These are phyloP conservation scores for Symphodus melops DNA, from an alignment of 2,113 vertebrate genomes.

Conservation along the genomic window DNA sequence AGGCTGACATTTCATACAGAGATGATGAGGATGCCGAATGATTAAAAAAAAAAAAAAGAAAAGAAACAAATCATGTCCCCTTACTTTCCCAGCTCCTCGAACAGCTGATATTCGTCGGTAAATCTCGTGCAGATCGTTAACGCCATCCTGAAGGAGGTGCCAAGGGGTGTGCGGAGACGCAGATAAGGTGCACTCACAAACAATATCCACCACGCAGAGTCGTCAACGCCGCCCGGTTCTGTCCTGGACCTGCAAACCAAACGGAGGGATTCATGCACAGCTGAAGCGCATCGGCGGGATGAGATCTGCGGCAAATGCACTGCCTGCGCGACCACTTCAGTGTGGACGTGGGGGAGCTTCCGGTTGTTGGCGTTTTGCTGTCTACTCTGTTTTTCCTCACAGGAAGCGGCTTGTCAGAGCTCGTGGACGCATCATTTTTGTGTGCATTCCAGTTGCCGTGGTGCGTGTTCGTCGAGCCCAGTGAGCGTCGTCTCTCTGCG, in stretches of 20 bases:
- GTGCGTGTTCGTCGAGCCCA: conserved; percentile 30
- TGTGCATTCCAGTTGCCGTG: conserved; percentile 50
- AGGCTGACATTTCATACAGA: conserved; percentile 59
- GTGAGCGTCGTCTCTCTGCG: conserved; percentile 44
- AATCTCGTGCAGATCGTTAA: conserved; percentile 95
- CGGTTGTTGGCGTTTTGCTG: background rate
- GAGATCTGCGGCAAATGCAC: conserved; percentile 63
- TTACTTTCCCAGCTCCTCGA: conserved; percentile 99
- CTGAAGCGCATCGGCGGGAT: conserved; percentile 55
- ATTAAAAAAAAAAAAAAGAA: conserved; percentile 13
- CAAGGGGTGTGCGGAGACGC: conserved; percentile 48
- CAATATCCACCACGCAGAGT: conserved; percentile 58
- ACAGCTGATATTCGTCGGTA: conserved; percentile 97
- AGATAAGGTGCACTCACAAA: conserved; percentile 60
- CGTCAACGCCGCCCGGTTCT: conserved; percentile 59
- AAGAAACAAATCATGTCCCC: conserved; percentile 49
- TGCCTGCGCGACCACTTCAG: conserved; percentile 22
- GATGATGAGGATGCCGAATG: conserved; percentile 39
- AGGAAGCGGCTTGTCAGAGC: conserved; percentile 55
- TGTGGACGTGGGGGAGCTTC: conserved; percentile 12
- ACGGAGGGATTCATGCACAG: conserved; percentile 68
- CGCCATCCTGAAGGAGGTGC: conserved; percentile 86
- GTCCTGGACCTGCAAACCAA: conserved; percentile 60
- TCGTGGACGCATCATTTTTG: conserved; percentile 69
- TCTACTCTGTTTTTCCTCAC: conserved; percentile 44